Evolutionary conservation across 2,888 invertebrate species (phyloP).

Genomic region (Parthenolecanium corni): DNA sequence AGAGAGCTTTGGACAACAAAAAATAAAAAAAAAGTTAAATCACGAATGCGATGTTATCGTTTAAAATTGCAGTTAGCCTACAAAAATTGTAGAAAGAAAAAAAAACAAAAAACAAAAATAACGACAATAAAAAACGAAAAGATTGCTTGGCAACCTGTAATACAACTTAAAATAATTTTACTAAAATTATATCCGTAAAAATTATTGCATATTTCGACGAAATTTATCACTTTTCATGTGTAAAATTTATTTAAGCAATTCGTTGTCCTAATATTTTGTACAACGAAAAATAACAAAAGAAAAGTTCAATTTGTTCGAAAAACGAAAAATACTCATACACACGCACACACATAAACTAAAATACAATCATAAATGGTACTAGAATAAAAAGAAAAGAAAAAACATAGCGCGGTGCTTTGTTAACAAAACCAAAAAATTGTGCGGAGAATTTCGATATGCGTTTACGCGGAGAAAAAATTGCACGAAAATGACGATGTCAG

Average conservation of each 20-base stretch:
- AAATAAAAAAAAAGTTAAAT: not conserved
- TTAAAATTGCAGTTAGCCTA: not conserved
- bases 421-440: not conserved
- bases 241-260: not conserved
- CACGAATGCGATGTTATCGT: not conserved
- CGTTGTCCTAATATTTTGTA: too few relatives aligned
- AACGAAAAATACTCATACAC: not conserved
- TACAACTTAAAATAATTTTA: conserved; percentile 1
- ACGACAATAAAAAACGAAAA: not conserved
- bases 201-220: not conserved
- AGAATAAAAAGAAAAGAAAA: conserved; percentile 10
- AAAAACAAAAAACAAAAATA: too few relatives aligned
- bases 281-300: too few relatives aligned
- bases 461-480: too few relatives aligned
- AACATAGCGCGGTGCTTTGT: not conserved
- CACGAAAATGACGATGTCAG: too few relatives aligned
- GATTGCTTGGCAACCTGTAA: not conserved
- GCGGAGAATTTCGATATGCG: not conserved
- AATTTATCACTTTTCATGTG: conserved; percentile 1
- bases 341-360: not conserved
- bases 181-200: not conserved
- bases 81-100: not conserved
- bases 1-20: not conserved
- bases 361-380: conserved; percentile 7
- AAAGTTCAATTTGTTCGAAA: not conserved